Conservation (phyloP, 2,888 invertebrate species). For the Campaea margaritaria region DNA sequence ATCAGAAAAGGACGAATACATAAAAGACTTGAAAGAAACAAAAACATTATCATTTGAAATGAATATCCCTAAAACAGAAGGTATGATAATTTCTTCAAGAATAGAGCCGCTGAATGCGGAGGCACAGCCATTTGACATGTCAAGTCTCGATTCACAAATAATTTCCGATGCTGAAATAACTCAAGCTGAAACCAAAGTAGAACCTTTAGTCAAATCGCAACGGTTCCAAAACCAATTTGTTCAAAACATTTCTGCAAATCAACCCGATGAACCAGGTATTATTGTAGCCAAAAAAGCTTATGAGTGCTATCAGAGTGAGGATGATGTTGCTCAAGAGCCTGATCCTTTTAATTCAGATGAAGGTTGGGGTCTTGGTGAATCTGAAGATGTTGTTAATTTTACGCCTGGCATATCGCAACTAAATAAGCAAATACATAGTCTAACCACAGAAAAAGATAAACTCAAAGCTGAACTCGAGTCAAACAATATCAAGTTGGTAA, state of each 20-base stretch:
- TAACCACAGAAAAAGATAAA: conserved; percentile 85
- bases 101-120: conserved; percentile 70
- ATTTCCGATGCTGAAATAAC: conserved; percentile 55
- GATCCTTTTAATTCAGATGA: conserved; percentile 79
- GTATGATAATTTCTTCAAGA: conserved; percentile 78
- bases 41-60: conserved; percentile 77
- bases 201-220: conserved; percentile 31
- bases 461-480: conserved; percentile 87
- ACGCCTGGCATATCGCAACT: conserved; percentile 82
- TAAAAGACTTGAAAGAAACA: conserved; percentile 69
- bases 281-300: conserved; percentile 85
- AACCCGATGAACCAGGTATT: conserved; percentile 68
- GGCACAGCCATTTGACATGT: conserved; percentile 57
- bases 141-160: conserved; percentile 75
- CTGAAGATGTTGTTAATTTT: conserved; percentile 62
- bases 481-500: conserved; percentile 89
- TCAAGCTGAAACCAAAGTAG: conserved; percentile 41
- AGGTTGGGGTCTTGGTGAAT: conserved; percentile 75
- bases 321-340: conserved; percentile 43
- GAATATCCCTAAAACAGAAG: conserved; percentile 82
- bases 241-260: conserved; percentile 38
- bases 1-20: conserved; percentile 66
- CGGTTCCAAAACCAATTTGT: conserved; percentile 49
- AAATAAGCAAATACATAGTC: conserved; percentile 84
- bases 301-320: conserved; percentile 73